These are phyloP conservation scores for Ephydatia muelleri DNA, from an alignment of 37 sponge, comb jelly and placozoan genomes.

Conservation along the genomic window DNA sequence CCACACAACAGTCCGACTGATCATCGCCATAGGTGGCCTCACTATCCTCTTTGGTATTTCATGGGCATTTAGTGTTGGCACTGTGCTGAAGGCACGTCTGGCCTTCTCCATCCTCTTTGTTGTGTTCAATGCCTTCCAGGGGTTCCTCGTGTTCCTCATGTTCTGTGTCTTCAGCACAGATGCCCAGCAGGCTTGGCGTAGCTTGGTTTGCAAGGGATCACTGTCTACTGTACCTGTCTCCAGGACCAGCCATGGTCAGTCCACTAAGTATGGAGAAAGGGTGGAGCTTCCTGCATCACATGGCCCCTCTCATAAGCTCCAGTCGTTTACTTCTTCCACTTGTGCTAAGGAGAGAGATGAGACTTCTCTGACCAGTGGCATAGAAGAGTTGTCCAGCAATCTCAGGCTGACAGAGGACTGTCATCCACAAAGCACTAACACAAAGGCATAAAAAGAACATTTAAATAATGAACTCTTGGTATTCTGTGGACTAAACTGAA, in stretches of 20 bases:
- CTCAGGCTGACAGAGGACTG: too few relatives aligned
- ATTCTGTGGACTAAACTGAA: too few relatives aligned
- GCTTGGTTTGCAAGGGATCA: not conserved
- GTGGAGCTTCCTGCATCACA: not conserved
- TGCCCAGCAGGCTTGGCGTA: constrained; percentile 5
- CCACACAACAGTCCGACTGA: not conserved
- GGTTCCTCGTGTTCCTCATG: constrained; percentile 33
- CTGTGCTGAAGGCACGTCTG: not conserved
- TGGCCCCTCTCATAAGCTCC: not conserved
- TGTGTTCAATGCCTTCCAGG: constrained; percentile 26
- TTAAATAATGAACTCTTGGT: too few relatives aligned
- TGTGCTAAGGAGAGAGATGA: not conserved
- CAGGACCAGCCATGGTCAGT: not conserved
- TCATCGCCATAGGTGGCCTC: not conserved
- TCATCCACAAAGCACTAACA: too few relatives aligned
- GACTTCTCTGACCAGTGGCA: not conserved
- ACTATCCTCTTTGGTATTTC: not conserved
- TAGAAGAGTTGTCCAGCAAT: not conserved
- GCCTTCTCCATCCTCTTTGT: constrained; percentile 20
- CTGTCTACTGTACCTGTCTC: not conserved
- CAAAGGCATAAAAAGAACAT: too few relatives aligned
- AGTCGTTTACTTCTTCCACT: not conserved
- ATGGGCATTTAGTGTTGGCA: not conserved
- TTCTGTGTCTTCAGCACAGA: constrained; percentile 22
- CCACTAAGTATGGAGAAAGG: not conserved